Evolutionary conservation across 2,888 invertebrate species (phyloP).

Genomic region (Parochlus steinenii): DNA sequence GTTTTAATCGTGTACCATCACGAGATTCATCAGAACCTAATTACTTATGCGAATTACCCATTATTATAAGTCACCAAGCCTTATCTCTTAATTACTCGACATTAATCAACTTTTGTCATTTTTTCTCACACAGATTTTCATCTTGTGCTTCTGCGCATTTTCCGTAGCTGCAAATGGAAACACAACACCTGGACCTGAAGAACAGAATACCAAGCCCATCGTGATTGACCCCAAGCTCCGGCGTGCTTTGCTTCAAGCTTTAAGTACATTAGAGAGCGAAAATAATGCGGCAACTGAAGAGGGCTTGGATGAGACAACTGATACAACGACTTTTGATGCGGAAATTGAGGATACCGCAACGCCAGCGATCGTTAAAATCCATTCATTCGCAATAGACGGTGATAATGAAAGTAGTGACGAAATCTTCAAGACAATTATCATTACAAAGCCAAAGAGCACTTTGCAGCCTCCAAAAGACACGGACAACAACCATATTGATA

Average conservation of each 20-base stretch:
- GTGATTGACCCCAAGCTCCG: constrained; percentile 57
- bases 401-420: constrained; percentile 11
- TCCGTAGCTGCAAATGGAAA: constrained; percentile 7
- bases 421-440: constrained; percentile 30
- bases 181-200: constrained; percentile 16
- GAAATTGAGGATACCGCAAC: constrained; percentile 32
- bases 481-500: constrained; percentile 18
- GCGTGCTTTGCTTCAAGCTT: constrained; percentile 55
- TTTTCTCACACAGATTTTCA: constrained; percentile 4
- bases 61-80: no score
- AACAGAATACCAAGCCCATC: constrained; percentile 33
- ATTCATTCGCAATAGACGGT: constrained; percentile 34
- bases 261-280: constrained; percentile 56
- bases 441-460: constrained; percentile 12
- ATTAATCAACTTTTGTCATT: no score
- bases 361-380: constrained; percentile 36
- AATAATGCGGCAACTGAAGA: constrained; percentile 29
- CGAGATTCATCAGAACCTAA: no score
- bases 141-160: constrained; percentile 5
- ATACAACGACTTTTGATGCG: constrained; percentile 24
- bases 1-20: no score
- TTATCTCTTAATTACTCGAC: no score
- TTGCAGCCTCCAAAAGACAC: constrained; percentile 11
- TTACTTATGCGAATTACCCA: no score
- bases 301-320: constrained; percentile 19